A percentile compares a stretch with the other conserved stretches of the same genome.
Evolutionary conservation across 2,888 invertebrate genomes (phyloP).

Genomic region (Hololepta plana): DNA sequence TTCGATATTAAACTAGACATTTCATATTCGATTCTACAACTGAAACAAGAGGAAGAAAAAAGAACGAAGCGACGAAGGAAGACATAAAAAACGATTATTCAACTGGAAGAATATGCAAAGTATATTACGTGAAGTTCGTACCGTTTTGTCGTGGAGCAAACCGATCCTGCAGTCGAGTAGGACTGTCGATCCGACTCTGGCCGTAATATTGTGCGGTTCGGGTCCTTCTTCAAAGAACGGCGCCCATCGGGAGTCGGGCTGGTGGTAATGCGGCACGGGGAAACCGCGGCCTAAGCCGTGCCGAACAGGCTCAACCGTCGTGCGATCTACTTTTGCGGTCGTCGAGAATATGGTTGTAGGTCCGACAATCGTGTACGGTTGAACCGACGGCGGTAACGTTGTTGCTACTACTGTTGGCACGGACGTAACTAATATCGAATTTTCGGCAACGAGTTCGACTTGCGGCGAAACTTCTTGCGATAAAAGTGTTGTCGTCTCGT

Average conservation of each 20-base stretch:
- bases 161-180: conserved; percentile 39
- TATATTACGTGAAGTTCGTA: conserved; percentile 23
- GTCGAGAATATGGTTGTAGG: too few species aligned
- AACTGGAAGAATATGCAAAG: too few species aligned
- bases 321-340: too few species aligned
- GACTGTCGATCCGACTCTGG: conserved; percentile 37
- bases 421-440: conserved; percentile 4
- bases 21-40: too few species aligned
- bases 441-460: conserved; percentile 7
- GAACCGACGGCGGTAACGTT: too few species aligned
- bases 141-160: conserved; percentile 39
- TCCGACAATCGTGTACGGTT: too few species aligned
- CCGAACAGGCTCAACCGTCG: conserved; percentile 15
- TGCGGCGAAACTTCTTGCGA: conserved; percentile 10
- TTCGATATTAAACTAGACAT: too few species aligned
- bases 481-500: conserved; percentile 12
- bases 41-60: too few species aligned
- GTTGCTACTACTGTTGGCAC: conserved; percentile 1
- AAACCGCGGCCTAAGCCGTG: conserved; percentile 18
- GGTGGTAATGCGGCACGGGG: conserved; percentile 30
- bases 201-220: conserved; percentile 34
- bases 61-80: conserved; percentile 6
- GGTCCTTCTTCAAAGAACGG: conserved; percentile 42
- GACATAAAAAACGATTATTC: conserved; percentile 5
- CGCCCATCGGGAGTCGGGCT: conserved; percentile 37